phyloP scores from a whole-genome alignment of 2,888 invertebrate genomes.

The Emesis furor region DNA sequence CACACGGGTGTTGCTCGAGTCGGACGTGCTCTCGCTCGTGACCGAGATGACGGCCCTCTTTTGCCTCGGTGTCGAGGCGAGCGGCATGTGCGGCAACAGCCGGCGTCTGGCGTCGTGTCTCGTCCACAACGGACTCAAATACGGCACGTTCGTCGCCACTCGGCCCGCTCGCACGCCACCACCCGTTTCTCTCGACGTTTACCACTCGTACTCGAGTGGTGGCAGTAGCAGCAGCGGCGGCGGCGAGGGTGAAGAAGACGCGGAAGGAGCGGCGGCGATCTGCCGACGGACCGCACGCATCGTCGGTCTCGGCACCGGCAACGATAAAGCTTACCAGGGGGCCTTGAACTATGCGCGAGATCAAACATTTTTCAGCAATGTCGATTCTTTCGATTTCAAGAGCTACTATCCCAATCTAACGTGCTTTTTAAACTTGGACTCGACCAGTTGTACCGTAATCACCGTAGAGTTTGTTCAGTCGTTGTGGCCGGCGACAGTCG shows the following conservation, averaged over 20 bases:
- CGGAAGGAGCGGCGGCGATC: neutral
- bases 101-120: slow-evolving; percentile 24
- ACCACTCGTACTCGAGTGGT: no score
- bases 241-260: neutral
- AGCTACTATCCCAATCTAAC: no score
- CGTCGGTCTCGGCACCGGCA: slow-evolving; percentile 29
- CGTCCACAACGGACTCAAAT: slow-evolving; percentile 20
- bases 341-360: slow-evolving; percentile 31
- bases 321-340: slow-evolving; percentile 19
- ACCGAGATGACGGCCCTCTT: slow-evolving; percentile 14
- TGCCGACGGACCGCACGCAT: slow-evolving; percentile 21
- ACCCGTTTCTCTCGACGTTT: no score
- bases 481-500: slow-evolving; percentile 3
- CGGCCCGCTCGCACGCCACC: neutral
- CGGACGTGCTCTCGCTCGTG: slow-evolving; percentile 24
- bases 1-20: slow-evolving; percentile 24
- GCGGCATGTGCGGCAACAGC: slow-evolving; percentile 29
- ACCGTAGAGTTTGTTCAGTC: slow-evolving; percentile 18
- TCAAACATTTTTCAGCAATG: neutral
- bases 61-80: slow-evolving; percentile 21
- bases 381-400: neutral
- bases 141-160: slow-evolving; percentile 15
- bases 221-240: no score
- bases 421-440: neutral
- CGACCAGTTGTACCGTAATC: slow-evolving; percentile 10